Base-by-base conservation (phyloP, 2,113 vertebrate genomes). In the Gambusia affinis region DNA sequence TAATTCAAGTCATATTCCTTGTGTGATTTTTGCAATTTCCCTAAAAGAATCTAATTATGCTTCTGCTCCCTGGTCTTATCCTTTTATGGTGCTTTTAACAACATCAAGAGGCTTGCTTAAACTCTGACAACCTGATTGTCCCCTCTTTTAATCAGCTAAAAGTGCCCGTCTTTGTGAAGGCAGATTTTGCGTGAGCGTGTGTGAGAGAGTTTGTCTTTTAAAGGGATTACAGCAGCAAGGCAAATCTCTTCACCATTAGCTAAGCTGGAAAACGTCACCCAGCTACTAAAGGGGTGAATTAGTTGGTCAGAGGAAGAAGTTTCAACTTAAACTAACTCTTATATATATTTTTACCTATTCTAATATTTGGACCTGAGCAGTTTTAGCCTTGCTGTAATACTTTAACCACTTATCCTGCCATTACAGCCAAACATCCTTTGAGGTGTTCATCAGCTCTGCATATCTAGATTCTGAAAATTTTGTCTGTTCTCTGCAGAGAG, bases 181-280 rank as follows among this genome's bases (percentile, higher is more conserved):
- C 83, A 74, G 83, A 78, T 75, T 75, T 66, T 68, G 75, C 60
- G 70, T 64, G 73, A 63, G 73, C 35, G 65, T 63, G 63, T 10
- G 64, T 7, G 44, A 15, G 67, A 8, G 66, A 37, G 35, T 71
- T 27, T 73, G 27, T 75, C 61, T 80, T 51, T 51, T 82, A 66
- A 64, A 74, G 72, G 85, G 86, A 90, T 91, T 91, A 85, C 69
- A 79, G 85, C 87, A 80, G 83, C 60, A 75, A 64, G 80, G 67
- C 54, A 83, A 79, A 79, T 82, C 76, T 80, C 72, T 15, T 54
- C 71, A 80, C 74, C 64, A 85, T 80, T 80, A 82, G 66, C 71
- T 73, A 3, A 3, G 72, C 73, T 63, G 67, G 61, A 73, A 81
- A 69, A 82, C 14, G 70, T 83, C 81, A 82, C 74, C 72, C 70